Evolutionary conservation across 2,888 invertebrate species (phyloP).

Genomic region (Phytoseiulus persimilis): DNA sequence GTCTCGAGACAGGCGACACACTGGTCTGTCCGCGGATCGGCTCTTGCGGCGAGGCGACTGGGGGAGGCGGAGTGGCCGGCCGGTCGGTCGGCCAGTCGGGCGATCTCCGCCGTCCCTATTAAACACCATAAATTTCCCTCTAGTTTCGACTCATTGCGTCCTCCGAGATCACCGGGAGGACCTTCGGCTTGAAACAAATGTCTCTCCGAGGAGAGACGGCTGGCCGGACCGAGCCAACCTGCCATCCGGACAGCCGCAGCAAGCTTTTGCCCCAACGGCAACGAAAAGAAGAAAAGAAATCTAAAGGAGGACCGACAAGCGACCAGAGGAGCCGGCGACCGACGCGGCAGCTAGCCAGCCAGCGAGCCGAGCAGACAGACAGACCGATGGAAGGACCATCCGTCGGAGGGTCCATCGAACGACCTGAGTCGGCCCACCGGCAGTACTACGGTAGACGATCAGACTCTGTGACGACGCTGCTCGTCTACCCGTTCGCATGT

Average conservation of each 20-base stretch:
- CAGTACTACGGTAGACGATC: background rate
- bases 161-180: background rate
- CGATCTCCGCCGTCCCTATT: background rate
- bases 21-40: background rate
- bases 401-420: background rate
- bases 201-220: background rate
- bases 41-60: background rate
- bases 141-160: constrained; percentile 5
- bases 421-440: background rate
- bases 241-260: background rate
- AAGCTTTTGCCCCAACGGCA: background rate
- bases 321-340: background rate
- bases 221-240: background rate
- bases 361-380: background rate
- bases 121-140: background rate
- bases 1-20: background rate
- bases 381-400: background rate
- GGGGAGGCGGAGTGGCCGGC: background rate
- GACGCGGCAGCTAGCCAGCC: background rate
- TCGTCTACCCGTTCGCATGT: background rate
- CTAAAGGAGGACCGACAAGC: background rate
- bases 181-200: background rate
- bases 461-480: background rate
- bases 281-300: background rate
- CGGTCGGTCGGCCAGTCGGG: background rate